Evolutionary conservation across 2,888 invertebrate species (phyloP), one percentile per base, ranked within the genome.

Genomic region (Altica lythri): DNA sequence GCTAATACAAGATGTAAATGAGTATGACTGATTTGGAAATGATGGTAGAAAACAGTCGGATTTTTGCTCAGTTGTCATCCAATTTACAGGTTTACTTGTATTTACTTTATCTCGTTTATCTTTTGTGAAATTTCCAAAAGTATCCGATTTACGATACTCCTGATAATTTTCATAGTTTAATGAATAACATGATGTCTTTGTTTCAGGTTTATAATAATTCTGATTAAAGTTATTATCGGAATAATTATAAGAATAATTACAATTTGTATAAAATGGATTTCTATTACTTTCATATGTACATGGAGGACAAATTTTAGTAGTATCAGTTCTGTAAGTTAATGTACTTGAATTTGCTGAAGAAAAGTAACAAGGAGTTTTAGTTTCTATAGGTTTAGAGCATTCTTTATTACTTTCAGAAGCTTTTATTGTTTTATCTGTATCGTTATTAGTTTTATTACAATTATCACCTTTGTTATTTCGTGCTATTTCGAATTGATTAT

Each of bases 61-160:
- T 47, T 65, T 74, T 35, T 77, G 78, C 60, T 81, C 81, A 1
- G 82, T 77, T n/a, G n/a, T 83, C 83, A 84, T 84, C 83, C 83
- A 83, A 64, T 84, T 84, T 0, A 83, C 81, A 0, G 82, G 80
- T 58, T 79, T 77, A 10, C 74, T n/a, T n/a, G n/a, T n/a, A n/a
- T n/a, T n/a, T n/a, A n/a, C n/a, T n/a, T n/a, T n/a, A 16, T 25
- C 42, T 55, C 53, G 62, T 37, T 47, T 56, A 10, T 53, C 53
- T 22, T 55, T 59, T 16, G 59, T 55, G n/a, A 49, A 18, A 10
- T 55, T 44, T n/a, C n/a, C n/a, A n/a, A n/a, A n/a, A n/a, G 37
- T 37, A 30, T 68, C 67, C 14, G 50, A 55, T 50, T 65, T 69
- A 9, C 63, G 57, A 57, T 64, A 67, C 51, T 67, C 67, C 13